Conservation (phyloP, 2,888 invertebrate species). For the Entomobrya multifasciata region DNA sequence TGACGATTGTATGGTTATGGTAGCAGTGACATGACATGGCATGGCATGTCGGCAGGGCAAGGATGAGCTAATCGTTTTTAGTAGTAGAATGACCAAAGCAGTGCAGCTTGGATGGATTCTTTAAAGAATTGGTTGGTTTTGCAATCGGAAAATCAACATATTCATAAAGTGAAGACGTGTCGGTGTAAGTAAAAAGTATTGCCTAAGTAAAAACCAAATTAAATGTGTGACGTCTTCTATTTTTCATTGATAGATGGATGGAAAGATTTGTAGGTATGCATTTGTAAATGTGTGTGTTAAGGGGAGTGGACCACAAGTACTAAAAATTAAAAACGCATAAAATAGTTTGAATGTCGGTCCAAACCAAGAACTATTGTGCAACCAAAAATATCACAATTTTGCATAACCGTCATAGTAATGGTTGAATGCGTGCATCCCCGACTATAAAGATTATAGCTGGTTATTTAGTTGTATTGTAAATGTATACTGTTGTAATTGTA, state of each 20-base stretch:
- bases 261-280: neutral
- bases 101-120: neutral
- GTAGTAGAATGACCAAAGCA: neutral
- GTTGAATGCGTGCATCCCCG: neutral
- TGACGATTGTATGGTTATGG: neutral
- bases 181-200: slow-evolving; percentile 3
- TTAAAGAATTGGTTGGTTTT: slow-evolving; percentile 33
- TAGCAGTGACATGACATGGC: neutral
- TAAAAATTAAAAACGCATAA: slow-evolving; percentile 14
- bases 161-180: slow-evolving; percentile 36
- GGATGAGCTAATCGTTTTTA: neutral
- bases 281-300: neutral
- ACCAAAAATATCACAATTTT: neutral
- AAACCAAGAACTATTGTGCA: too few species aligned
- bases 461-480: too few species aligned
- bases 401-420: neutral
- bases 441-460: neutral
- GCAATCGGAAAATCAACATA: slow-evolving; percentile 56
- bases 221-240: neutral
- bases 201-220: slow-evolving; percentile 13
- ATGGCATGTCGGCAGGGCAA: slow-evolving; percentile 2
- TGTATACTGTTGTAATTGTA: neutral
- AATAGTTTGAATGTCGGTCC: too few species aligned
- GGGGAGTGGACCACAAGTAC: neutral
- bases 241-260: slow-evolving; percentile 10